These are phyloP conservation scores for Drosophila quinaria DNA, from an alignment of 2,888 invertebrate genomes.

Conservation along the genomic window DNA sequence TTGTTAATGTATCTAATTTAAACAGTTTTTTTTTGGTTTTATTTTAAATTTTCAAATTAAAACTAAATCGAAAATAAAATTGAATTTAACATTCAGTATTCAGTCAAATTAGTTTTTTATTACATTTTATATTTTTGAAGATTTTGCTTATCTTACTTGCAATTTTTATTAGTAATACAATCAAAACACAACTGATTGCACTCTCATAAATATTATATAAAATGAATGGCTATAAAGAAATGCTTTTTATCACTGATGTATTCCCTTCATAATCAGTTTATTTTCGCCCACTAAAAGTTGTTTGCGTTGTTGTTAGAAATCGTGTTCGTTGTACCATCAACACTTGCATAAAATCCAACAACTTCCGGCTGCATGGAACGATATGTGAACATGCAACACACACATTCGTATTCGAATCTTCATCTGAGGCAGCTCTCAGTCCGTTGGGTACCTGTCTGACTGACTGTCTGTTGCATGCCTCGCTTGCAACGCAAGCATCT, in stretches of 20 bases:
- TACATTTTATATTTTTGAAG: no score
- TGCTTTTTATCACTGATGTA: conserved; percentile 10
- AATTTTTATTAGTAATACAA: neutral
- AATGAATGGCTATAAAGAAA: neutral
- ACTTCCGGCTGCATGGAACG: conserved; percentile 62
- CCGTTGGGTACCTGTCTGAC: conserved; percentile 48
- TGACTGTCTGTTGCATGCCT: conserved; percentile 41
- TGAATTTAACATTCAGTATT: no score
- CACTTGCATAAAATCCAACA: conserved; percentile 66
- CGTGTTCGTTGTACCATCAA: conserved; percentile 30
- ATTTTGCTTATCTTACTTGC: no score
- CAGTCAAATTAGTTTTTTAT: no score
- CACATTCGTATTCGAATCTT: neutral
- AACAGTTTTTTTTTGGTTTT: no score
- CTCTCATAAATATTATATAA: neutral
- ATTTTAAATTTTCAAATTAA: no score
- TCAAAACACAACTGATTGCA: neutral
- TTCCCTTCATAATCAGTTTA: conserved; percentile 13
- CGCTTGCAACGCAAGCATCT: conserved; percentile 51
- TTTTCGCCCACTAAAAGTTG: conserved; percentile 1
- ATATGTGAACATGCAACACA: conserved; percentile 55
- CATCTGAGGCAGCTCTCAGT: conserved; percentile 6
- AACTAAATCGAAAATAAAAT: no score
- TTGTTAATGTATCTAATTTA: no score
- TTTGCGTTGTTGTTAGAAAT: conserved; percentile 8